Evolutionary conservation across 2,797 vertebrate species (phyloP), one percentile per base, ranked within the genome.

Genomic region (Ptychadena robeensis): DNA sequence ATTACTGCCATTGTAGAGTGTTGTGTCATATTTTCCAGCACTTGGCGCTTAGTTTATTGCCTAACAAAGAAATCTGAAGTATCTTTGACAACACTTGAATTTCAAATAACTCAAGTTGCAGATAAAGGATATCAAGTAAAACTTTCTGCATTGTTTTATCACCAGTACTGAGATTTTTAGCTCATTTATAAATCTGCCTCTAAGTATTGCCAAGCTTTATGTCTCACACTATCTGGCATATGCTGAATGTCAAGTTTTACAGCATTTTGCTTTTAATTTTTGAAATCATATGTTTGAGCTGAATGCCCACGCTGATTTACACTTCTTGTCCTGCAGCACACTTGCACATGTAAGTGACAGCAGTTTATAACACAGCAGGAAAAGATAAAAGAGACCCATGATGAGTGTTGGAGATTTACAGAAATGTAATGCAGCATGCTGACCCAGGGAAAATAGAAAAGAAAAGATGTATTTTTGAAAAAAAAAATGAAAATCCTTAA

Each of bases 401-500:
- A 18, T 61, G 31, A 25, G 22, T 11, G 30, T 12, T 14, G 22
- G 25, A 32, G 31, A 57, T 34, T 35, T 14, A 35, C 0, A 34
- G 53, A 59, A 73, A 59, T 73, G 27, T 53, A 30, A 3, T 53
- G n/a, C 31, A 9, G 25, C 34, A 28, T 2, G 18, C 18, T 48
- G n/a, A 48, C 31, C 9, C 32, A 30, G 35, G 2, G 35, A 12
- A 77, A 48, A 66, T 8, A 53, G 44, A 32, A 30, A n/a, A 8
- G 35, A 25, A 34, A 27, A 57, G 6, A 53, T 78, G 75, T 7
- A n/a, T 44, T 18, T 30, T 76, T 18, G 18, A 65, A 66, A 76
- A 63, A 25, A 31, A 76, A 65, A 28, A 66, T 67, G 30, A 78
- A 34, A 27, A 34, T 67, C 32, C n/a, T 57, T n/a, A 38, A 67